Conservation (phyloP, 2,113 vertebrate species). For the Hydropotes inermis region DNA sequence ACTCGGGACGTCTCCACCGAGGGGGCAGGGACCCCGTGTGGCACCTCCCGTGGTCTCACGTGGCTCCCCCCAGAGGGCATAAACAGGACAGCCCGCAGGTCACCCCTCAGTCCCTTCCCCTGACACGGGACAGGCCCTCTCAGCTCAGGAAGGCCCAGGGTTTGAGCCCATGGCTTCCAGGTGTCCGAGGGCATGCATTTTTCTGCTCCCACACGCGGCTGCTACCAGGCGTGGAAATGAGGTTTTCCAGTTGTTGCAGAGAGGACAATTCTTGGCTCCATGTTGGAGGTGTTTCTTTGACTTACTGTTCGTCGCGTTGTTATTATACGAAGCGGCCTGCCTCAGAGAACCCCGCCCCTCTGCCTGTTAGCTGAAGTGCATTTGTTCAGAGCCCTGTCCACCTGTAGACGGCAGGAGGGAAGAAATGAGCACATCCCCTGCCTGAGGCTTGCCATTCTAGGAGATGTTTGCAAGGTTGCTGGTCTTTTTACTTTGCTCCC, state of each 20-base stretch:
- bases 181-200: fast-evolving
- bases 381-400: neutral
- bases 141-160: neutral
- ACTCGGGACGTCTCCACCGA: fast-evolving
- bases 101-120: neutral
- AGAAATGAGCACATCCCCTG: neutral
- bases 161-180: fast-evolving
- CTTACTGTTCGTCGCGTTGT: neutral
- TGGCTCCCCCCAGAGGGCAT: neutral
- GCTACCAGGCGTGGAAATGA: neutral
- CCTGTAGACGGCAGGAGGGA: neutral
- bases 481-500: neutral
- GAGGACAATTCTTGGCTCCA: neutral
- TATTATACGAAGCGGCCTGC: neutral
- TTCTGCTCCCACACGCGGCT: fast-evolving
- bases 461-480: fast-evolving
- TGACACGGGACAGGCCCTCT: fast-evolving
- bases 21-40: fast-evolving
- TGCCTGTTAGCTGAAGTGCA: neutral
- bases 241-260: conserved; percentile 9
- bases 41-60: fast-evolving
- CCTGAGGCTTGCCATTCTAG: neutral
- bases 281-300: neutral
- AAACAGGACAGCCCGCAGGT: too few species aligned
- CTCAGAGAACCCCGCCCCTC: neutral